Percentiles rank a stretch among this genome's conserved stretches.
Conservation (phyloP, 2,797 vertebrate genomes). For the Peromyscus attwateri region DNA sequence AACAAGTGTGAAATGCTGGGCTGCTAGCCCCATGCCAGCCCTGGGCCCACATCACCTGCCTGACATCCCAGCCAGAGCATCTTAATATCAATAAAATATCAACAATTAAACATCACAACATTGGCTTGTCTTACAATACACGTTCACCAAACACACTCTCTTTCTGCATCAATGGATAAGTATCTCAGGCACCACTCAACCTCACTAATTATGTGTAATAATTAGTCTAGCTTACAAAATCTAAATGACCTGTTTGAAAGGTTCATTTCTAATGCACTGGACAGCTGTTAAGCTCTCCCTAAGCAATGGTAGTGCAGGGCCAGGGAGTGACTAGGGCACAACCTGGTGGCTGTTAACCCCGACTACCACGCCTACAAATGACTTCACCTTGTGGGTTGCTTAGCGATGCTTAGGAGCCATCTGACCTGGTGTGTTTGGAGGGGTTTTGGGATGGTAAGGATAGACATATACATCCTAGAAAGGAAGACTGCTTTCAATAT, state of each 20-base stretch:
- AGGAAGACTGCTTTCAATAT: not conserved
- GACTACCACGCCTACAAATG: not conserved
- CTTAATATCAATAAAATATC: conserved; percentile 30
- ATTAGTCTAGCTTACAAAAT: conserved; percentile 78
- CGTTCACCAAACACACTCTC: not conserved
- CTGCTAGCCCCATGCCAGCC: not conserved
- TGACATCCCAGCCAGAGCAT: not conserved
- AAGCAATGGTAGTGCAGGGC: not conserved
- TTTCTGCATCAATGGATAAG: conserved; percentile 12
- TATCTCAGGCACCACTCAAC: conserved; percentile 9
- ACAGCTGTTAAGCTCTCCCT: conserved; percentile 21
- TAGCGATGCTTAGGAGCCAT: not conserved
- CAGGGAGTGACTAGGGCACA: not conserved
- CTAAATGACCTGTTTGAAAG: conserved; percentile 73
- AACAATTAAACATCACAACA: conserved; percentile 3
- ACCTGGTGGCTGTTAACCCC: not conserved
- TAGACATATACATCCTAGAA: not conserved
- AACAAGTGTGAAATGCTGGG: not conserved
- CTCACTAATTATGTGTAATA: conserved; percentile 64
- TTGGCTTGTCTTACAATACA: not conserved
- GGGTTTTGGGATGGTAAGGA: not conserved
- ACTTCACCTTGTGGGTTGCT: not conserved
- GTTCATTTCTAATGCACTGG: conserved; percentile 42
- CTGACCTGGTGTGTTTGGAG: not conserved
- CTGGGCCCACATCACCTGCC: not conserved